Evolutionary conservation across 2,113 vertebrate species (phyloP), one percentile per base, ranked within the genome.

Genomic region (Upupa epops): DNA sequence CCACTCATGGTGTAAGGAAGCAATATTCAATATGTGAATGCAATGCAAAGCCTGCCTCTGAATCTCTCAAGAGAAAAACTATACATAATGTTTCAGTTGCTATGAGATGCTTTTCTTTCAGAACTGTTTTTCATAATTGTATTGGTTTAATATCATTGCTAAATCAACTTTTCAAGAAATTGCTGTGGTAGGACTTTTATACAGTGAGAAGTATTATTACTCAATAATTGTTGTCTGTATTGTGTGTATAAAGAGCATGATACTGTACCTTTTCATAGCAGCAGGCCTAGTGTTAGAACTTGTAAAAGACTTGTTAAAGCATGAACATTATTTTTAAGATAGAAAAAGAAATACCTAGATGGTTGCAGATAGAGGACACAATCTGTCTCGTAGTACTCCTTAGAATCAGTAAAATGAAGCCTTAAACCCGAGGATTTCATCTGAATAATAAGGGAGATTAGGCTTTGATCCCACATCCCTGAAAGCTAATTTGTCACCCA

Each of bases 401-500:
- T 32, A 18, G 26, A 60, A 24, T 26, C 29, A 60, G 29, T 75
- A 80, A 88, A 85, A 40, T 63, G 61, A 76, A 66, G 42, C 11
- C 36, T 40, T 72, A 91, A 89, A 83, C 2, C 25, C 59, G 58
- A 28, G 52, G 73, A 66, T 58, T 83, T 77, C 42, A 88, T 49
- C 71, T 70, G 68, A 70, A 73, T 70, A 80, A 66, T 61, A 65
- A 69, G 17, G 40, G 54, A 91, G 71, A 72, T 85, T 54, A 65
- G 42, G 32, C 40, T 83, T 40, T 83, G 51, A 88, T 85, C 59
- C 75, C 51, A 7, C 66, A 40, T 18, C 40, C 66, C 46, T 61
- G 54, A 69, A 49, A n/a, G 59, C 58, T 95, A 73, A 79, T 83
- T 95, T 93, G 46, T 58, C 55, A 89, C 36, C 17, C 16, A 5